Evolutionary conservation across 2,113 vertebrate genomes (phyloP), one percentile per base, ranked within the genome.

Genomic region (Etheostoma cragini): DNA sequence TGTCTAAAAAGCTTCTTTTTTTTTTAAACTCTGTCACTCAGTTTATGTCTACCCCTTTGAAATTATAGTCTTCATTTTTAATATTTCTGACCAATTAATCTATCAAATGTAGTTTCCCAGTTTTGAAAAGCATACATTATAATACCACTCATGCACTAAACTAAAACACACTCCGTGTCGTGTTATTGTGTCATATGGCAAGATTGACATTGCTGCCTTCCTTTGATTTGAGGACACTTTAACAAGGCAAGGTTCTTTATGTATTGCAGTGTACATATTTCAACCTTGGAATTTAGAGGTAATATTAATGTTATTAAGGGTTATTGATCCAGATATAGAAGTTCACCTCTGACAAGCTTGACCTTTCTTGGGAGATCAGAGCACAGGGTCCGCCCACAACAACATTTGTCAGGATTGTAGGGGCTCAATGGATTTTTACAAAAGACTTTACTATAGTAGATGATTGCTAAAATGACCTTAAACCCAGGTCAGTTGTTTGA

Each of bases 381-480:
- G 24, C 42, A 65, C 8, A 45, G 5, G 15, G 26, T 8, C 22
- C 2, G n/a, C 7, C 26, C 13, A 63, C 15, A 52, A 30, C 38
- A 46, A 6, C 70, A 24, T 24, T 61, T 1, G 3, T 60, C 64
- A 53, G 46, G 46, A 10, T 47, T 33, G 8, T 33, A 14, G 46
- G 42, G 10, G 49, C 22, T 66, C 24, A 62, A 0, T 71, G 24
- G 46, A 24, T 80, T 38, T 38, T 30, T 66, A 56, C 67, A 58
- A 38, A n/a, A 57, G 54, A 57, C 35, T 66, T 49, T 5, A 30
- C 30, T 14, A 33, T 16, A 38, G 63, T 46, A 17, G 21, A 54
- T 46, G 46, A 21, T 57, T 69, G 38, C 47, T 22, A n/a, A 35
- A 58, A 65, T 78, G 46, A 78, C 68, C 46, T 61, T 30, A 56